Base-by-base conservation (phyloP, 2,113 vertebrate species). In the Pelecanus crispus region DNA sequence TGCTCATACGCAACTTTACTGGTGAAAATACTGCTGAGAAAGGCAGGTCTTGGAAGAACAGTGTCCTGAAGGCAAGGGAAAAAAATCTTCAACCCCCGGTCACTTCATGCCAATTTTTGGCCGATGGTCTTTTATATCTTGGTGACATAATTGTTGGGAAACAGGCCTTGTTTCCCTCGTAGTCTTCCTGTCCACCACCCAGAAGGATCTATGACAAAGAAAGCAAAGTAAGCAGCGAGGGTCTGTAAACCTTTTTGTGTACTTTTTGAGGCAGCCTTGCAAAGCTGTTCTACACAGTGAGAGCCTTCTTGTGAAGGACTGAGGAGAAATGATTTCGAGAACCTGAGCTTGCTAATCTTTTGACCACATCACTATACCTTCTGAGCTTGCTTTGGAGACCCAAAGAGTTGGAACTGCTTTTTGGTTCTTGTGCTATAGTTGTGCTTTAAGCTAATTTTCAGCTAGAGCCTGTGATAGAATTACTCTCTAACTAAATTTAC, bases 121-220 rank as follows among this genome's bases (percentile, higher is more conserved):
- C 32, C 25, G 47, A 26, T 11, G 59, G 79, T 89, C 72, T 92
- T 21, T 97, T 98, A 99, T 96, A 99, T 98, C 97, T 99, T 99
- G 90, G 98, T 98, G 96, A 99, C 99, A 0, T 99, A 99, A 97
- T 99, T 99, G 98, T 99, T 99, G 80, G 99, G 99, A 96, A 99
- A 99, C 49, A 99, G 98, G 83, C 99, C 99, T 96, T 99, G 99
- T 83, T 99, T 99, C 78, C 99, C 99, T 85, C 99, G 98, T 68
- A 99, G 98, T 96, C 99, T 98, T 79, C 99, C 99, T 0, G 98
- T 99, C 99, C 99, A 99, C 99, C 99, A 99, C 52, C 99, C 99
- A 7, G 99, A 99, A 49, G 98, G 98, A 96, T 99, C 99, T 99
- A 87, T 13, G 68, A 90, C 18, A 89, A 38, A 95, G 74, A 94